Evolutionary conservation across 2,888 invertebrate species (phyloP).

Genomic region (Tupiocoris notatus): DNA sequence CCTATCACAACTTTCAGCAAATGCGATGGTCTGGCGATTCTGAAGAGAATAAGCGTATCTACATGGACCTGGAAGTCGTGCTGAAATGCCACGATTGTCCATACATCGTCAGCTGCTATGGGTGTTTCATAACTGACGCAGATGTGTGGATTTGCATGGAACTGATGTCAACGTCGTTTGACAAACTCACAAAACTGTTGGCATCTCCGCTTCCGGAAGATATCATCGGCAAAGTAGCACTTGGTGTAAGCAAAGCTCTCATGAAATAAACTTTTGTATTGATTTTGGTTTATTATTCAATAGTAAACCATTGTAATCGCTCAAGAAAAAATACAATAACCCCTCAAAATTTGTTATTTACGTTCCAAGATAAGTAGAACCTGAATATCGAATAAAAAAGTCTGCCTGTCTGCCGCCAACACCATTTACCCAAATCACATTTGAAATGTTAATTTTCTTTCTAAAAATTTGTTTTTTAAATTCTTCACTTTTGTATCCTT

Average conservation of each 20-base stretch:
- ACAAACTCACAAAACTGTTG: conserved; percentile 85
- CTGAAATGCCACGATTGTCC: conserved; percentile 96
- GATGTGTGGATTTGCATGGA: conserved; percentile 99
- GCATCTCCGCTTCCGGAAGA: conserved; percentile 90
- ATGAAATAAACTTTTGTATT: no score
- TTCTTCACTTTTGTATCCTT: no score
- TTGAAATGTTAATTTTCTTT: no score
- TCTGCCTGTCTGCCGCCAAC: no score
- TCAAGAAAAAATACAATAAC: no score
- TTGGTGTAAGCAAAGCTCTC: conserved; percentile 86
- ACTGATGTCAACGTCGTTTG: conserved; percentile 97
- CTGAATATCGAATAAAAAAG: no score
- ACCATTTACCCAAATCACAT: no score
- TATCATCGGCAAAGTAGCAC: conserved; percentile 94
- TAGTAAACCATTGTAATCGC: no score
- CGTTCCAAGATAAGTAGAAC: no score
- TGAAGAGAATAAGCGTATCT: conserved; percentile 96
- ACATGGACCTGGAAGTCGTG: conserved; percentile 98
- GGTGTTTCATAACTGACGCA: conserved; percentile 95
- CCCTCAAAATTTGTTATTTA: no score
- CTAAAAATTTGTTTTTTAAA: no score
- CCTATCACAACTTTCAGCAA: conserved; percentile 60
- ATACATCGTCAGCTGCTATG: conserved; percentile 94
- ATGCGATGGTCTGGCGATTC: conserved; percentile 96
- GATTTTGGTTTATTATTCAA: no score